phyloP scores from a whole-genome alignment of 2,113 vertebrate species.

The Rattus norvegicus region GRCr8 NC_086022.1:120184001-120184500 shows the following conservation, averaged over 20 bases:
- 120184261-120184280: neutral
- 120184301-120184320: neutral
- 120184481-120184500: no score
- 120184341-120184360: neutral
- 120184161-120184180: neutral
- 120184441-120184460: no score
- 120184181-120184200: constrained; percentile 7
- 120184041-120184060: neutral
- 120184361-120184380: neutral
- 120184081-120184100: constrained; percentile 7
- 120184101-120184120: constrained; percentile 40
- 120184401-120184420: neutral
- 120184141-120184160: neutral
- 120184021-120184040: neutral
- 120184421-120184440: rapidly evolving
- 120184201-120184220: neutral
- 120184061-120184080: neutral
- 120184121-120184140: neutral
- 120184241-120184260: neutral
- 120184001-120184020: neutral
- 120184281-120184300: neutral
- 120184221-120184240: neutral
- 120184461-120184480: no score
- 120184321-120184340: neutral
- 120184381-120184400: neutral